phyloP scores from a whole-genome alignment of 2,888 invertebrate species.

The Lycaena phlaeas region DNA sequence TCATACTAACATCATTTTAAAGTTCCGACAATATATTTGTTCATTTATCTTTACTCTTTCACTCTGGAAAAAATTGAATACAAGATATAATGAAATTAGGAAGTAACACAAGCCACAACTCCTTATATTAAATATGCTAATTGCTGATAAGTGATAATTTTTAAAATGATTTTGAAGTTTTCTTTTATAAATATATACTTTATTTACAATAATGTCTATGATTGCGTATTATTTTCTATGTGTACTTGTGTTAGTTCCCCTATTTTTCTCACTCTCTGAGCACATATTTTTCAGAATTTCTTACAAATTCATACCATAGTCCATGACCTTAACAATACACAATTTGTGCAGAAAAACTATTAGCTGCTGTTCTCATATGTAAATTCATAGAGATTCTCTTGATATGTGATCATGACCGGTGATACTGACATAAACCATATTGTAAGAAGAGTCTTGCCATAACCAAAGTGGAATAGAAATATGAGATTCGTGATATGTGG shows the following conservation, averaged over 20 bases:
- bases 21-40: slow-evolving; percentile 13
- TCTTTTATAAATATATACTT: slow-evolving; percentile 15
- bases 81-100: slow-evolving; percentile 4
- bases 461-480: slow-evolving; percentile 26
- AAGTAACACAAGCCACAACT: slow-evolving; percentile 9
- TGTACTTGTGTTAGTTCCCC: slow-evolving; percentile 4
- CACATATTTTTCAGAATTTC: neutral
- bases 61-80: slow-evolving; percentile 7
- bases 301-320: neutral
- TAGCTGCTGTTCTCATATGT: neutral
- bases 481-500: slow-evolving; percentile 67
- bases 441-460: slow-evolving; percentile 9
- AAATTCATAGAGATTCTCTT: slow-evolving; percentile 22
- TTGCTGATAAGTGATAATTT: slow-evolving; percentile 8
- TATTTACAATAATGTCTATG: slow-evolving; percentile 15
- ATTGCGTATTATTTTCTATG: slow-evolving; percentile 2
- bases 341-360: slow-evolving; percentile 4
- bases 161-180: slow-evolving; percentile 11
- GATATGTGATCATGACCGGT: slow-evolving; percentile 32
- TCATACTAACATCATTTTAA: slow-evolving; percentile 29
- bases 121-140: slow-evolving; percentile 10
- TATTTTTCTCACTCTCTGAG: neutral
- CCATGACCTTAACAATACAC: neutral
- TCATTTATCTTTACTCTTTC: slow-evolving; percentile 9
- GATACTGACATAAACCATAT: slow-evolving; percentile 3